phyloP scores from a whole-genome alignment of 2,888 invertebrate species.

The Drosophila paranaensis region DNA sequence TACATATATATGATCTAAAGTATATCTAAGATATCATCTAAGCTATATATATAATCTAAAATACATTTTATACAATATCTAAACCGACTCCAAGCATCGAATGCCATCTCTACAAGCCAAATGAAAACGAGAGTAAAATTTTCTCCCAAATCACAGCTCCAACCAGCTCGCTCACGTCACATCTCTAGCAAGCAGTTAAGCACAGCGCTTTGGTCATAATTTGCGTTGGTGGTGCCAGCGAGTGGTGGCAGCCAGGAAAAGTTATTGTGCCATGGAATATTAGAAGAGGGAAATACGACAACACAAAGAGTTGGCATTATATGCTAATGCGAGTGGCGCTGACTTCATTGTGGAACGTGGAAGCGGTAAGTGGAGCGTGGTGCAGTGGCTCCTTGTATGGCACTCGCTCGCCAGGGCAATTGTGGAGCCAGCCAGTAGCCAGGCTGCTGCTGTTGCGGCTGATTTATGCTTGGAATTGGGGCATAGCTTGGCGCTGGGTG shows the following conservation, averaged over 20 bases:
- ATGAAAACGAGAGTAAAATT: not conserved
- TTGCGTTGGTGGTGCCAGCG: slow-evolving; percentile 37
- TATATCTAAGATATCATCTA: no score
- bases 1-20: no score
- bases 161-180: not conserved
- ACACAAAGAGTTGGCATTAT: slow-evolving; percentile 42
- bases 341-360: slow-evolving; percentile 46
- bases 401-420: slow-evolving; percentile 9
- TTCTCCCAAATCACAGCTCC: no score
- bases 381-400: slow-evolving; percentile 30
- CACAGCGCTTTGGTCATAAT: slow-evolving; percentile 20
- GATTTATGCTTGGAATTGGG: slow-evolving; percentile 35
- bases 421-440: slow-evolving; percentile 22
- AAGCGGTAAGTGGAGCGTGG: slow-evolving; percentile 37
- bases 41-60: no score
- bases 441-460: slow-evolving; percentile 1
- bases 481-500: slow-evolving; percentile 9
- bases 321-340: slow-evolving; percentile 57
- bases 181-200: slow-evolving; percentile 1
- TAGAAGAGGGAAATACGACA: slow-evolving; percentile 43
- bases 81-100: no score
- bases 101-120: not conserved
- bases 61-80: no score
- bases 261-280: slow-evolving; percentile 48
- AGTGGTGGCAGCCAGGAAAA: slow-evolving; percentile 50